phyloP scores from a whole-genome alignment of 2,113 vertebrate species.

The Gnathonemus echidnorhynchus region DNA sequence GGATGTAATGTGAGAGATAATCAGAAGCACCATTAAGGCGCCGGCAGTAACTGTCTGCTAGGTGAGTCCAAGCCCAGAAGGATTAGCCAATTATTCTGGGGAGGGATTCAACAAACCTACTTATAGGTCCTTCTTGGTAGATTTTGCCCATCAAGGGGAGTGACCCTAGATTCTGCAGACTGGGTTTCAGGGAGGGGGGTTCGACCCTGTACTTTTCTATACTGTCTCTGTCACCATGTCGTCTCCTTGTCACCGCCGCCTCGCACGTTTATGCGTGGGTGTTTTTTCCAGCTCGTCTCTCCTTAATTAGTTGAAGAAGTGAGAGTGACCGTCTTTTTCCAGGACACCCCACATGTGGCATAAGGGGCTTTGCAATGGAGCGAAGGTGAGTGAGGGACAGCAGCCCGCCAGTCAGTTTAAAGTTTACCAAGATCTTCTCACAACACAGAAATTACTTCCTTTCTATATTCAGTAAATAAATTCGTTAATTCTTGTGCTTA shows the following conservation, averaged over 20 bases:
- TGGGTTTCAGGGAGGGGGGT: background rate
- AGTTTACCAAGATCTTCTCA: background rate
- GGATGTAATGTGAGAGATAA: no score
- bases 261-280: background rate
- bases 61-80: background rate
- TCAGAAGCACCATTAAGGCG: background rate
- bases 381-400: background rate
- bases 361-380: slow-evolving; percentile 10
- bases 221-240: background rate
- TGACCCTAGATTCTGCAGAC: background rate
- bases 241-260: background rate
- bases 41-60: background rate
- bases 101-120: background rate
- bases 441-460: background rate
- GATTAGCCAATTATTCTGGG: background rate
- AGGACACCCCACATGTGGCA: slow-evolving; percentile 40
- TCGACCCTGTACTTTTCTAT: background rate
- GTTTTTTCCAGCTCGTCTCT: background rate
- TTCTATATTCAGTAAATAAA: background rate
- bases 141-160: background rate
- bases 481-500: background rate
- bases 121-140: background rate
- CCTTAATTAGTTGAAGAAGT: background rate
- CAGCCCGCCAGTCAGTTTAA: background rate
- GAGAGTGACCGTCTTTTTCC: slow-evolving; percentile 37